Evolutionary conservation across 2,113 vertebrate species (phyloP), one percentile per base, ranked within the genome.

Genomic region (Nothocercus nigrocapillus): DNA sequence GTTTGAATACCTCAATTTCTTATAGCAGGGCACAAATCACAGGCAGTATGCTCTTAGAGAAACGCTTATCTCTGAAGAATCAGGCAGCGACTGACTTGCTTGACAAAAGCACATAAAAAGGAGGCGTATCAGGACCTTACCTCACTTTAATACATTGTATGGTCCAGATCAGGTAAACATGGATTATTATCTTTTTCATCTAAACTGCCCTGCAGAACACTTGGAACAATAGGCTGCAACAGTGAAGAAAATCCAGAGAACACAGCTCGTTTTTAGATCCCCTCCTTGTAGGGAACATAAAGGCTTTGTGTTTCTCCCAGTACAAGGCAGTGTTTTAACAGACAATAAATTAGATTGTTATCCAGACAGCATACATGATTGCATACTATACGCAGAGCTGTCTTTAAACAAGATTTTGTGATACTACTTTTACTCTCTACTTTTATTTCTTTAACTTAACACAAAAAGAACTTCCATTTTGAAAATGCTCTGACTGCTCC

Each of bases 261-360:
- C 1, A 2, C 1, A 67, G n/a, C 4, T 18, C 45, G n/a, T 4
- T 74, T 62, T 51, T 25, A 13, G 8, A 74, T n/a, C 38, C 80
- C 21, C 32, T 6, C 2, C 4, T 51, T 0, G 0, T 1, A 2
- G 11, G 19, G 13, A 49, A 25, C 28, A 18, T 4, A 32, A 1
- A 34, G 18, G 40, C 8, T 69, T n/a, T 28, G 25, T 4, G 16
- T 16, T 16, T 13, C 32, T 89, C n/a, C 49, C 15, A 11, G 30
- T 22, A 13, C 1, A 1, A 0, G 3, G 16, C 7, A 24, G 30
- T 7, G 20, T 59, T 82, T 66, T 44, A 76, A 7, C 72, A 67
- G 68, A 40, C 30, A 30, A 16, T 72, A 67, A 74, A 89, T 54
- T 10, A 89, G 54, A 68, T 22, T 34, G 7, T 6, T 73, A 40